Base-by-base conservation (phyloP, 2,113 vertebrate genomes). In the Bettongia penicillata region DNA sequence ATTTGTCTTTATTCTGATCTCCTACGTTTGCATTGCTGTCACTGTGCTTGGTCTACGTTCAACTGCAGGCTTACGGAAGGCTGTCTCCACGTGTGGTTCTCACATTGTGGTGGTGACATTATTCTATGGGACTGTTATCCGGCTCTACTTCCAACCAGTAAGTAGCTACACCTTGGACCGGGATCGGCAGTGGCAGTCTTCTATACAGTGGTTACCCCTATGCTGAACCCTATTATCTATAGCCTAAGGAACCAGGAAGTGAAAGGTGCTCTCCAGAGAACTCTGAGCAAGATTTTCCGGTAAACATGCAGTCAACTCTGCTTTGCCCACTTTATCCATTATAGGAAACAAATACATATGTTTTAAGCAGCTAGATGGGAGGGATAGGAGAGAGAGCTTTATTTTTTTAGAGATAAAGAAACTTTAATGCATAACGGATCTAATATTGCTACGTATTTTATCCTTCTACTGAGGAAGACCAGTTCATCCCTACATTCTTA, bases 21-120 rank as follows among this genome's bases (percentile, higher is more conserved):
- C 93, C 9, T 95, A 95, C 6, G 53, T 55, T 19, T 7, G 93
- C 11, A 96, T 96, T 6, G 90, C 90, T 50, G 25, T 53, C 9
- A 49, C 84, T 8, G 47, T 95, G 9, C 22, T 90, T 11, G 91
- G 89, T 43, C 92, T 96, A 53, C n/a, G 77, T 47, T 92, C 53
- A 2, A 23, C n/a, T 14, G n/a, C 68, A 11, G 51, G 90, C 47
- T 53, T 92, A 50, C 55, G 8, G 31, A 96, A 96, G 90, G 94
- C 96, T 14, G 90, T 96, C 22, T 95, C 94, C 10, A 96, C 96
- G 1, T 96, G 93, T 43, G 91, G 94, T 12, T 96, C 96, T 9
- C 94, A 96, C 68, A 43, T 96, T 9, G 77, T 92, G 10, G 93
- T 96, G n/a, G 91, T 90, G 28, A 90, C 31, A 23, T 23, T 96